A percentile compares a stretch with the other conserved stretches of the same genome.
phyloP scores from a whole-genome alignment of 2,113 vertebrate species.

The Chlamydotis undulata region DNA sequence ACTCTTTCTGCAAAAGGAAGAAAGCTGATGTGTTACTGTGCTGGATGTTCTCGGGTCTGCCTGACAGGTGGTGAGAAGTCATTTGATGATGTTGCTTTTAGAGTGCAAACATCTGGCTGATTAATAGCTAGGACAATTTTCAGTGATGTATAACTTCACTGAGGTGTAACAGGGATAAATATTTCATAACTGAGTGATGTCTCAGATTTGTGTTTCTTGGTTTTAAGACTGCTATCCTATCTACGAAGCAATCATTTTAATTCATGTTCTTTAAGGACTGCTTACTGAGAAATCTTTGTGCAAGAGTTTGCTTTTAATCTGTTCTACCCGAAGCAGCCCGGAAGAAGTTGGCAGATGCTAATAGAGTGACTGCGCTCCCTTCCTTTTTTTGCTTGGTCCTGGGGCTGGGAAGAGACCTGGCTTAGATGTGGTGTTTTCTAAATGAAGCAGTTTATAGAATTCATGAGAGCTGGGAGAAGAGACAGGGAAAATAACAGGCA shows the following conservation, averaged over 20 bases:
- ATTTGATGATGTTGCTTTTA: background rate
- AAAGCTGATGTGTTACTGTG: background rate
- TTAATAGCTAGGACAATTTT: background rate
- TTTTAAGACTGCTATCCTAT: background rate
- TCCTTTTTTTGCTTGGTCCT: background rate
- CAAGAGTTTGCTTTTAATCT: background rate
- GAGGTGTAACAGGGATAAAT: background rate
- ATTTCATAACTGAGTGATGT: constrained; percentile 8
- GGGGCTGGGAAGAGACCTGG: background rate
- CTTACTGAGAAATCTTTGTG: background rate
- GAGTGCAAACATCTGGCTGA: constrained; percentile 8
- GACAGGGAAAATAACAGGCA: background rate
- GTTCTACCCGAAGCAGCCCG: background rate
- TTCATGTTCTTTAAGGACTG: background rate
- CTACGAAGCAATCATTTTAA: background rate
- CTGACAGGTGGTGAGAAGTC: background rate
- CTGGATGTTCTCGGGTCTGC: background rate
- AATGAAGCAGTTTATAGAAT: background rate
- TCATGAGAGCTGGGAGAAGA: background rate
- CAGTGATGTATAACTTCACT: background rate
- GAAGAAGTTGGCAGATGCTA: background rate
- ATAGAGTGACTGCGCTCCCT: background rate
- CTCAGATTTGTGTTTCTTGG: background rate
- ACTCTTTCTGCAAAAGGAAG: background rate
- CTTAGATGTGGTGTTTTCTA: background rate